A percentile compares a stretch with the other conserved stretches of the same genome.
phyloP scores from a whole-genome alignment of 1,140 invertebrate genomes.

The Lethrus apterus region DNA sequence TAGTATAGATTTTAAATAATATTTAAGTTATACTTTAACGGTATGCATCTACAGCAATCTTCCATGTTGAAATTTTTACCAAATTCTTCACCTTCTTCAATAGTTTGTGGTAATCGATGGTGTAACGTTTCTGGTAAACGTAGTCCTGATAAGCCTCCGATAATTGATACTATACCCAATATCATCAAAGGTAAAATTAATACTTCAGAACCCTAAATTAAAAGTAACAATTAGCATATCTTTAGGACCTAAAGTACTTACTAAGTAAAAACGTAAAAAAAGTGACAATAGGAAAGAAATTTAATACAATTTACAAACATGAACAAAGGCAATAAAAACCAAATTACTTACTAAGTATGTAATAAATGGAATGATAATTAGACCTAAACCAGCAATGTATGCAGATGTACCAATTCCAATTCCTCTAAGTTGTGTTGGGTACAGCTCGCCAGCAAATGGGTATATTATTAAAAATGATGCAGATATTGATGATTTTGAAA shows the following conservation, averaged over 20 bases:
- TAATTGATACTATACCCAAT: slow-evolving; percentile 68
- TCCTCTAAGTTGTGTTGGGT: slow-evolving; percentile 77
- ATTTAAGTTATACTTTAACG: slow-evolving; percentile 46
- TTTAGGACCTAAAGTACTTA: not conserved
- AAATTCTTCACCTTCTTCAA: slow-evolving; percentile 81
- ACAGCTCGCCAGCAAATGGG: slow-evolving; percentile 82
- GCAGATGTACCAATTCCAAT: slow-evolving; percentile 83
- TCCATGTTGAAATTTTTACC: slow-evolving; percentile 73
- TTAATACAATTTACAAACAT: too few species aligned
- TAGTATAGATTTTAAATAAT: not conserved
- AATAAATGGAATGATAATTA: slow-evolving; percentile 85
- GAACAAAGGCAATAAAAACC: too few species aligned
- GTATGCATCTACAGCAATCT: slow-evolving; percentile 63
- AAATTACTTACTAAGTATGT: slow-evolving; percentile 67
- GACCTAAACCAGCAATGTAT: slow-evolving; percentile 76
- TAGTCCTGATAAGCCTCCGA: slow-evolving; percentile 70
- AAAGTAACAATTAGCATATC: too few species aligned
- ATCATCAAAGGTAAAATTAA: slow-evolving; percentile 73
- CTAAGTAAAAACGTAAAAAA: not conserved
- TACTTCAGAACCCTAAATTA: slow-evolving; percentile 74
- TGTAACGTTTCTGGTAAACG: slow-evolving; percentile 76
- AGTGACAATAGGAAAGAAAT: not conserved
- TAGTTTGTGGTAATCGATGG: slow-evolving; percentile 69
- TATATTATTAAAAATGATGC: slow-evolving; percentile 87
- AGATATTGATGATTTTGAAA: slow-evolving; percentile 85